phyloP scores from a whole-genome alignment of 2,797 vertebrate genomes.

The Hypotaenidia philippensis region DNA sequence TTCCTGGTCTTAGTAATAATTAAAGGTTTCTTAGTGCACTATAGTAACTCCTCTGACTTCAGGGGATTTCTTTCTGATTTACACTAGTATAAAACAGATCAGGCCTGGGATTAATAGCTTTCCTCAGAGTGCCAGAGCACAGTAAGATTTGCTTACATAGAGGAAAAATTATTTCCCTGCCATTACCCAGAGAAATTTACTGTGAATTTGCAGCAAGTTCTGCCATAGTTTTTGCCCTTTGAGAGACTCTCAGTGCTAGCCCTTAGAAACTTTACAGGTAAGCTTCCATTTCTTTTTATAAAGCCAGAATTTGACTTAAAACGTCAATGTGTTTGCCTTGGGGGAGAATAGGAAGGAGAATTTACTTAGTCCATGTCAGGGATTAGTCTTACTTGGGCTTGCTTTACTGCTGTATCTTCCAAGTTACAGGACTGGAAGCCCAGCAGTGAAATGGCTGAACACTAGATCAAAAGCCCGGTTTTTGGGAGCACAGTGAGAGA shows the following conservation, averaged over 20 bases:
- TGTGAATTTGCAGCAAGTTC: constrained; percentile 12
- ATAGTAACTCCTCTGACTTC: background rate
- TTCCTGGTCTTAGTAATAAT: background rate
- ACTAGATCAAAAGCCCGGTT: constrained; percentile 26
- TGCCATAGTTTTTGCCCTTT: constrained; percentile 38
- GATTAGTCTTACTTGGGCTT: constrained; percentile 52
- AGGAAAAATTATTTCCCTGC: background rate
- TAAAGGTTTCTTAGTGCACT: background rate
- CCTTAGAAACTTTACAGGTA: constrained; percentile 29
- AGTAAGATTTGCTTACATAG: background rate
- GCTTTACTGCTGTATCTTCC: constrained; percentile 30
- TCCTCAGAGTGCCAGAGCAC: background rate
- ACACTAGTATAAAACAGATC: background rate
- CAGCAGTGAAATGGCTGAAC: constrained; percentile 46
- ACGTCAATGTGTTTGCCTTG: constrained; percentile 47
- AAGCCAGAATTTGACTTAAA: constrained; percentile 40
- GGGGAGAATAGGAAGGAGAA: constrained; percentile 41
- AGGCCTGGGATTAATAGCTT: background rate
- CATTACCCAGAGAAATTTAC: constrained; percentile 10
- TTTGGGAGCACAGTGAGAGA: background rate
- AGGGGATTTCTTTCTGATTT: background rate
- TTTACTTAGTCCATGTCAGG: constrained; percentile 41
- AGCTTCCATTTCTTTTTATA: constrained; percentile 32
- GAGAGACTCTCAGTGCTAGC: background rate
- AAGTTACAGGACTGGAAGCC: constrained; percentile 44